Evolutionary conservation across 2,113 vertebrate genomes (phyloP).

Genomic region (Syrmaticus mikado): DNA sequence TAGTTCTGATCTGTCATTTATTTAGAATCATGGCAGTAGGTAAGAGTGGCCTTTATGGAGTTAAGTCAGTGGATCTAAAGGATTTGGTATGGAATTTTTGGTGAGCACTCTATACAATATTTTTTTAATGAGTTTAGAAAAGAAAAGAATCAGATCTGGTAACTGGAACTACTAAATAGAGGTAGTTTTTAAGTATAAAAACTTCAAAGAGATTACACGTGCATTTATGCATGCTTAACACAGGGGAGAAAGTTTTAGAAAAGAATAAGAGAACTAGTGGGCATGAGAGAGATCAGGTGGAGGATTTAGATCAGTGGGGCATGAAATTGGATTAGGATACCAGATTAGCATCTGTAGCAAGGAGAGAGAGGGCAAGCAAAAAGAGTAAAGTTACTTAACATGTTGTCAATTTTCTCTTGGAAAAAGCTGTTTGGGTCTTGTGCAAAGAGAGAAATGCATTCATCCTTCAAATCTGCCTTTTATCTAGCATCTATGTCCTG

Average conservation of each 20-base stretch:
- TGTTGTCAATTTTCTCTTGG: not conserved
- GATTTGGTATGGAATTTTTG: not conserved
- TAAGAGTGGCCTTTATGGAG: not conserved
- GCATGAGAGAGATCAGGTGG: not conserved
- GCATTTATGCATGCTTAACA: not conserved
- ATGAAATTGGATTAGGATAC: conserved; percentile 9
- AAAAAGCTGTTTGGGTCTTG: not conserved
- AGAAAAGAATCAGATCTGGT: not conserved
- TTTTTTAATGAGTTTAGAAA: not conserved
- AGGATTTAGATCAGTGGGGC: not conserved
- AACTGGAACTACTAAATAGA: not conserved
- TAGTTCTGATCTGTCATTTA: not conserved
- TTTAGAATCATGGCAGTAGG: not conserved
- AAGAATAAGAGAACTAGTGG: not conserved
- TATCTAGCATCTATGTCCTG: not conserved
- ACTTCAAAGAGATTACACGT: not conserved
- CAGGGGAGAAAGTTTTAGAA: not conserved
- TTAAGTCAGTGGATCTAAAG: not conserved
- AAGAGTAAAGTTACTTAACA: not conserved
- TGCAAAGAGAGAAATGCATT: not conserved
- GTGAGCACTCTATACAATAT: not conserved
- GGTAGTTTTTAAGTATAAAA: not conserved
- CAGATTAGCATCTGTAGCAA: not conserved
- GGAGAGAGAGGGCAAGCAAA: not conserved
- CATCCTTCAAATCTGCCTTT: not conserved